Evolutionary conservation across 1,140 invertebrate species (phyloP), one percentile per base, ranked within the genome.

Genomic region (Papilio xuthus): DNA sequence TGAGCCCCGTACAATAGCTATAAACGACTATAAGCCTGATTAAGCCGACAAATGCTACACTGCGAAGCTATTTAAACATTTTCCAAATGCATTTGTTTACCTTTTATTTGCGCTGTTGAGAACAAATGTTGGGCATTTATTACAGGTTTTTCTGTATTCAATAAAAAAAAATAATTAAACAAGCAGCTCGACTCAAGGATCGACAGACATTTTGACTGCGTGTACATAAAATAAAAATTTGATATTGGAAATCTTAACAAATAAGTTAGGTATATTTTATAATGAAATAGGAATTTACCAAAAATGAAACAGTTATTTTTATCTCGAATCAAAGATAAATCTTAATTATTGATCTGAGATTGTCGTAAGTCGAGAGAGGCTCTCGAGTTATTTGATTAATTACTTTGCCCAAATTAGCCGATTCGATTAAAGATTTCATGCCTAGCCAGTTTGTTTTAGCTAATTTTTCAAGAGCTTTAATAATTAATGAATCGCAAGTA

Each of bases 1-100:
- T 63, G 74, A 37, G 74, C 60, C 32, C 7, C 41, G 53, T 76
- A 63, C 74, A 63, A 60, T 47, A 56, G 53, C 53, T 63, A 76
- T 63, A 42, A 76, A 63, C 74, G 56, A 42, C 53, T 63, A 42
- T 63, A 76, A 76, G 28, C 50, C 74, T 63, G 74, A 76, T 76
- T 76, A 76, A 76, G 53, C 74, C 56, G 56, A 63, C 50, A 42
- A 47, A 42, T 42, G 69, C 37, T 41, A 42, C n/a, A 20, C 1
- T 42, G 37, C 32, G 37, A 70, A 41, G 69, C 32, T 42, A 41
- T 70, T 70, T 41, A 69, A 60, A 67, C 60, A 67, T 67, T 67
- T 67, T 67, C 60, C 12, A 15, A 67, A 28, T 67, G 26, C 60
- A 67, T 67, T 67, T 28, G 12, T 32, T 2, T 15, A 13, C 23